Conservation (phyloP, 2,888 invertebrate species). For the Brachypterus glaber region DNA sequence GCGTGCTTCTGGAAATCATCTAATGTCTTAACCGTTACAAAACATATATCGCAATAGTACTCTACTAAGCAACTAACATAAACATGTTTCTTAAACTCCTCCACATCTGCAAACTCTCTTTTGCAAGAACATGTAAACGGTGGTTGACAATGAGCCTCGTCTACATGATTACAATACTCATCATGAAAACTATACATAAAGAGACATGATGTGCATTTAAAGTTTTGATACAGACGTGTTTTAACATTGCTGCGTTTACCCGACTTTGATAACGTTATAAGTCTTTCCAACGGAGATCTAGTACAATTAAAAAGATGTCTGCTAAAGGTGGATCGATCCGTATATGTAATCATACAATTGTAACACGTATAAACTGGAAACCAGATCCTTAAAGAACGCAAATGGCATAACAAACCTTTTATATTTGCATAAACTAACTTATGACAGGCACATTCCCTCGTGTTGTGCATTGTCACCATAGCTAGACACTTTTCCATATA, state of each 20-base stretch:
- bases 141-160: conserved; percentile 30
- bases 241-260: conserved; percentile 32
- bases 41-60: conserved; percentile 38
- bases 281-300: conserved; percentile 28
- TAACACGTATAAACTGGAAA: conserved; percentile 55
- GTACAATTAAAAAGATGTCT: conserved; percentile 30
- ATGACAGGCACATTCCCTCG: conserved; percentile 35
- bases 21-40: conserved; percentile 28
- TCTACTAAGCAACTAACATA: conserved; percentile 34
- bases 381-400: conserved; percentile 34
- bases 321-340: conserved; percentile 33
- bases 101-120: conserved; percentile 28
- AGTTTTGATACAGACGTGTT: conserved; percentile 36
- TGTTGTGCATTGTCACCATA: conserved; percentile 34
- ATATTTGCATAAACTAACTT: conserved; percentile 30
- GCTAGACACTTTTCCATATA: conserved; percentile 36
- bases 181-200: conserved; percentile 35
- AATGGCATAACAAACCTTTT: conserved; percentile 34
- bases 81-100: conserved; percentile 35
- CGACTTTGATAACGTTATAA: conserved; percentile 29
- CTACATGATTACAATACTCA: conserved; percentile 35
- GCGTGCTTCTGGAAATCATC: conserved; percentile 36
- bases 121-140: conserved; percentile 31
- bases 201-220: conserved; percentile 34
- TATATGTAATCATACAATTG: conserved; percentile 51